These are phyloP conservation scores for Exaiptasia diaphana DNA, from an alignment of 64 coral and sea anemone species.

Conservation along the genomic window DNA sequence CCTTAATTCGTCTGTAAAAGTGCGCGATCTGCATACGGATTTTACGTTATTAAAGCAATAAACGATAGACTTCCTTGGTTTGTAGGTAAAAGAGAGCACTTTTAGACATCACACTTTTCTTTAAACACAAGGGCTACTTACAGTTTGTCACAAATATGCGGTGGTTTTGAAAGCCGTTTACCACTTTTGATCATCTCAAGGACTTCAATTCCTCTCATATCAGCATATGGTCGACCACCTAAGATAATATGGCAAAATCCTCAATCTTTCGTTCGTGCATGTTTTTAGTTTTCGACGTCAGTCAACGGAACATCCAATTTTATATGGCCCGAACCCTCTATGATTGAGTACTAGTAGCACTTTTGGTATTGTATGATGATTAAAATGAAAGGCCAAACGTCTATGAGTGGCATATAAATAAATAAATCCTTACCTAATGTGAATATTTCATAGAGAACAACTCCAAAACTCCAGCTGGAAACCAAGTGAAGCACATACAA, in stretches of 20 bases:
- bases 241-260: not conserved
- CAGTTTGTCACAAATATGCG: constrained; percentile 12
- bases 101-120: too few relatives aligned
- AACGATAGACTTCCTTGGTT: too few relatives aligned
- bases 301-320: not conserved
- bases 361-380: not conserved
- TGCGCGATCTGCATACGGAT: too few relatives aligned
- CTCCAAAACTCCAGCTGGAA: constrained; percentile 65
- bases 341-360: not conserved
- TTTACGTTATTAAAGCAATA: too few relatives aligned
- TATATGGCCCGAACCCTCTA: not conserved
- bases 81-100: too few relatives aligned
- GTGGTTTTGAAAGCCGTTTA: constrained; percentile 60
- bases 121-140: not conserved
- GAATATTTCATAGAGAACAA: constrained; percentile 60
- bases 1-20: not conserved
- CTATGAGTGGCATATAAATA: not conserved
- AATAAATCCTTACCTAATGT: constrained; percentile 64
- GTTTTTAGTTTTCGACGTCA: not conserved
- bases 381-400: not conserved
- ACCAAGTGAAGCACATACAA: too few relatives aligned
- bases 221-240: constrained; percentile 59
- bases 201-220: constrained; percentile 19
- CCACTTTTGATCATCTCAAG: constrained; percentile 50
- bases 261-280: not conserved